A percentile compares a stretch with the other conserved stretches of the same genome.
Conservation (phyloP, 2,113 vertebrate genomes). For the Euleptes europaea region DNA sequence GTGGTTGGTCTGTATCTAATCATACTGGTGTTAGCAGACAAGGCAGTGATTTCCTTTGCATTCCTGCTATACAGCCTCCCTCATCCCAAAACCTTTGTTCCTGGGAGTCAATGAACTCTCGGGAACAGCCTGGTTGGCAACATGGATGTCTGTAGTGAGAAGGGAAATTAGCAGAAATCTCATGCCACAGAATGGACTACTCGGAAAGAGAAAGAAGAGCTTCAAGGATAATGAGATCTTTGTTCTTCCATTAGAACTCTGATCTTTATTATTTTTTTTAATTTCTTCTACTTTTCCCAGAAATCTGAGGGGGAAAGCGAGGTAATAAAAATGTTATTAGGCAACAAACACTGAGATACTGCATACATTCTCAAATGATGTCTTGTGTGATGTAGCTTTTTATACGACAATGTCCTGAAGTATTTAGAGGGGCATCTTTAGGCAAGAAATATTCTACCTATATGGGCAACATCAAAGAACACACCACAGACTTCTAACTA, state of each 20-base stretch:
- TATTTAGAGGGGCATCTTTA: neutral
- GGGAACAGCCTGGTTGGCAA: too few relatives aligned
- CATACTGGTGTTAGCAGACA: too few relatives aligned
- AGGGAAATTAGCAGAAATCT: too few relatives aligned
- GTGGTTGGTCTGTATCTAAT: too few relatives aligned
- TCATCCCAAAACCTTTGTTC: too few relatives aligned
- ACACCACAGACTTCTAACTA: neutral
- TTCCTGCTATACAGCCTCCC: too few relatives aligned
- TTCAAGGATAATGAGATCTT: neutral
- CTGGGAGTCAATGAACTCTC: too few relatives aligned
- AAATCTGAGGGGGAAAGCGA: neutral
- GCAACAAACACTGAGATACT: neutral
- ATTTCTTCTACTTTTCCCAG: neutral
- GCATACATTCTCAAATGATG: neutral
- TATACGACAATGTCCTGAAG: neutral
- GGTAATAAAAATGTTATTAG: neutral
- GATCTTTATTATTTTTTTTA: neutral
- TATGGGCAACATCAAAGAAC: too few relatives aligned
- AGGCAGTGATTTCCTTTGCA: too few relatives aligned
- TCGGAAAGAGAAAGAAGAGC: neutral
- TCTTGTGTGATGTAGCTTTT: neutral
- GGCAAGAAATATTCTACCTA: accelerated
- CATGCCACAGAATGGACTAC: neutral
- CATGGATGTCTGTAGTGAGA: too few relatives aligned
- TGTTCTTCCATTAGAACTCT: neutral